A percentile compares a stretch with the other conserved stretches of the same genome.
Evolutionary conservation across 2,888 invertebrate species (phyloP).

Genomic region (Drosophila niveifrons): DNA sequence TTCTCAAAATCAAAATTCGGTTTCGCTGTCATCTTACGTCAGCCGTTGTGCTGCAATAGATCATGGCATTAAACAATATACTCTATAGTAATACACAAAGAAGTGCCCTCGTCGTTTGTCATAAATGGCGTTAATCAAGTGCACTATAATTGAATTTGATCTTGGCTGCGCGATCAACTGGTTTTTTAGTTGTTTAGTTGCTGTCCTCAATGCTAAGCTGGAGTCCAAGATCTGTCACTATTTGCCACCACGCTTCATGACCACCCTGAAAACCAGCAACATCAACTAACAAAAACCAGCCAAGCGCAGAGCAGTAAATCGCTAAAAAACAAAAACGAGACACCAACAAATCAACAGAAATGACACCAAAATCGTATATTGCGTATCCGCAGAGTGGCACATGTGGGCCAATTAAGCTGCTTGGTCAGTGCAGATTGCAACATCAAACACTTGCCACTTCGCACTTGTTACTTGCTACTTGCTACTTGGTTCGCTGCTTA

Average conservation of each 20-base stretch:
- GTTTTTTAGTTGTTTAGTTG: slow-evolving; percentile 40
- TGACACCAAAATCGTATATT: slow-evolving; percentile 53
- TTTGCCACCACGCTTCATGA: slow-evolving; percentile 28
- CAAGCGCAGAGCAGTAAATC: slow-evolving; percentile 23
- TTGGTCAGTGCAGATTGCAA: slow-evolving; percentile 44
- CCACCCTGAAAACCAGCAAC: slow-evolving; percentile 17
- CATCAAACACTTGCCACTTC: slow-evolving; percentile 24
- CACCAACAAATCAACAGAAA: slow-evolving; percentile 32
- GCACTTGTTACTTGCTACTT: slow-evolving; percentile 7
- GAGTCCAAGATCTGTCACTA: slow-evolving; percentile 28
- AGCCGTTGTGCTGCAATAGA: slow-evolving; percentile 30
- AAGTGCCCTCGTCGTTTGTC: slow-evolving; percentile 27
- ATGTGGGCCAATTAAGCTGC: slow-evolving; percentile 61
- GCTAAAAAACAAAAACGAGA: neutral
- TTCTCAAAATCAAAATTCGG: slow-evolving; percentile 82
- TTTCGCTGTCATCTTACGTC: slow-evolving; percentile 72
- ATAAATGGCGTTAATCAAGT: slow-evolving; percentile 59
- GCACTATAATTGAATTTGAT: slow-evolving; percentile 72
- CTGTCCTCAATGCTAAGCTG: slow-evolving; percentile 42
- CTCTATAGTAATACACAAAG: neutral
- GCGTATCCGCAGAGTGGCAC: slow-evolving; percentile 48
- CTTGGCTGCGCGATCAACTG: slow-evolving; percentile 60
- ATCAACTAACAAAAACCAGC: neutral
- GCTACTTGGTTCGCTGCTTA: slow-evolving; percentile 24
- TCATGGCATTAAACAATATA: neutral